A percentile compares a stretch with the other conserved stretches of the same genome.
phyloP scores from a whole-genome alignment of 1,140 invertebrate genomes.

The Maniola jurtina region DNA sequence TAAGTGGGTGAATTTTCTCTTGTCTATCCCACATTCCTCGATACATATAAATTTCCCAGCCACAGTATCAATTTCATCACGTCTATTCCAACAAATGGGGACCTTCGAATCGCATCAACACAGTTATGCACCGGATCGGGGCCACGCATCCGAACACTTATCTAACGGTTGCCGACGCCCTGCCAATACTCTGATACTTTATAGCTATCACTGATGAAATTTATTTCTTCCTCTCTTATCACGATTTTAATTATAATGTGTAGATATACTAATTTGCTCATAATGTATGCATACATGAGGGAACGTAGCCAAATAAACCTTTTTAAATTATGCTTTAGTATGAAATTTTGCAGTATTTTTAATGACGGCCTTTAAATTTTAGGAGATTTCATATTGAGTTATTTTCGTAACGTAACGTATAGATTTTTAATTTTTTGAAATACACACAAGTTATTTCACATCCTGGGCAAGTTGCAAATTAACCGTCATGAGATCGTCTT shows the following conservation, averaged over 20 bases:
- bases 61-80: conserved; percentile 34
- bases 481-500: too few relatives aligned
- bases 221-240: conserved; percentile 11
- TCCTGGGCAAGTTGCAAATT: too few relatives aligned
- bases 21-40: neutral
- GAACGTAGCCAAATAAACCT: too few relatives aligned
- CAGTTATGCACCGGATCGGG: conserved; percentile 32
- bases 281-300: neutral
- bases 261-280: neutral
- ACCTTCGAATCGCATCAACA: conserved; percentile 39
- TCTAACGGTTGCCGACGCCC: conserved; percentile 39
- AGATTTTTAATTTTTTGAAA: too few relatives aligned
- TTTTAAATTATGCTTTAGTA: too few relatives aligned
- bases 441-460: too few relatives aligned
- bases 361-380: too few relatives aligned
- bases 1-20: neutral
- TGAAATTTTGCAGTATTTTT: too few relatives aligned
- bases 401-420: too few relatives aligned
- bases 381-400: too few relatives aligned
- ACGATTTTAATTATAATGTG: conserved; percentile 2
- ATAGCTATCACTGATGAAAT: conserved; percentile 25
- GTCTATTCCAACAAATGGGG: conserved; percentile 33
- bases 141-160: conserved; percentile 36
- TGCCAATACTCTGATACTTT: conserved; percentile 27
- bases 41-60: conserved; percentile 17